Evolutionary conservation across 2,888 invertebrate species (phyloP).

Genomic region (Drosophila atroscutellata): DNA sequence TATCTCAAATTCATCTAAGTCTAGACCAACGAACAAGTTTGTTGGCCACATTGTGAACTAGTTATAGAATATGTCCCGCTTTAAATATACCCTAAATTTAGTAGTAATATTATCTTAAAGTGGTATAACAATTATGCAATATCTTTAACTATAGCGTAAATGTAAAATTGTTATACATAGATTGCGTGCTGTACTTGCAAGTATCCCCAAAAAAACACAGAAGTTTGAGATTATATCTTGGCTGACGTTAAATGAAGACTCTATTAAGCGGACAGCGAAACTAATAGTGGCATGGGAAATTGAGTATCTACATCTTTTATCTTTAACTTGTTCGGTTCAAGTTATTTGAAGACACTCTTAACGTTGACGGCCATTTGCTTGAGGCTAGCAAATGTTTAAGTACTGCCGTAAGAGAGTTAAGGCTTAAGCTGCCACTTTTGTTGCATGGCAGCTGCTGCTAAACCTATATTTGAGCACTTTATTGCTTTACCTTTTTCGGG

Average conservation of each 20-base stretch:
- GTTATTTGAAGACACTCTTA: constrained; percentile 13
- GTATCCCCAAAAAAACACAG: no score
- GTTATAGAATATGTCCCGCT: neutral
- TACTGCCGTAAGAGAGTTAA: neutral
- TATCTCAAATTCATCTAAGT: neutral
- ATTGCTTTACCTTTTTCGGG: constrained; percentile 33
- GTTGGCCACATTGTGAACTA: neutral
- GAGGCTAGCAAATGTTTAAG: constrained; percentile 16
- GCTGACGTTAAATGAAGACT: neutral
- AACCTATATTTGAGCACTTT: constrained; percentile 54
- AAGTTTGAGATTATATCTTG: neutral
- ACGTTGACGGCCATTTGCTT: constrained; percentile 10
- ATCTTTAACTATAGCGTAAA: neutral
- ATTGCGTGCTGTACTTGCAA: neutral
- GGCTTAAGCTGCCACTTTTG: constrained; percentile 5
- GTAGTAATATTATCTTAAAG: neutral
- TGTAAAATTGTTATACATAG: neutral
- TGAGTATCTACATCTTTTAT: constrained; percentile 4
- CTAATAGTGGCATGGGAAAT: constrained; percentile 4
- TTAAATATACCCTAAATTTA: no score
- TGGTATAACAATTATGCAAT: neutral
- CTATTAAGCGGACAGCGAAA: constrained; percentile 1
- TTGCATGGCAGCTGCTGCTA: constrained; percentile 38
- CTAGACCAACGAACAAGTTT: neutral
- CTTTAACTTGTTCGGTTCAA: neutral